Base-by-base conservation (phyloP, 2,888 invertebrate species). In the Idaea aversata region DNA sequence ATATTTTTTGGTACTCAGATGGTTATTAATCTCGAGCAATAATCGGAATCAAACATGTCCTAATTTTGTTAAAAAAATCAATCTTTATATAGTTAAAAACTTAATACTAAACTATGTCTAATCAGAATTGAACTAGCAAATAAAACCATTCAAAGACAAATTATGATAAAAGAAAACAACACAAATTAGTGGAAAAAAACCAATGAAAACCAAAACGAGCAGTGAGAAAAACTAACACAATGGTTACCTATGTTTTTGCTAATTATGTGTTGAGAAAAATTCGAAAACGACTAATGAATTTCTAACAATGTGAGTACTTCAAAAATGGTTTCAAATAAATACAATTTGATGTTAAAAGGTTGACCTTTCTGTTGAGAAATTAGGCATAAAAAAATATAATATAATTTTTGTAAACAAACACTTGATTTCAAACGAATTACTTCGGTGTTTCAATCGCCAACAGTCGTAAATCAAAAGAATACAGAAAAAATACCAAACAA, bases 151-250 rank as follows among this genome's bases (percentile, higher is more conserved):
- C 47, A 6, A 47, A 47, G 7, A 47, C 47, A 47, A 47, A 16
- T 16, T 59, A 59, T 16, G 58, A 59, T 59, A 15, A 15, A 58
- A 15, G 5, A 66, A 67, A 64, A 65, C 34, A 62, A 58, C 62
- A 65, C 57, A 63, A 61, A 64, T 15, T 16, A 60, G 34, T 62
- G 58, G 61, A 64, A 15, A 65, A 61, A 70, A 65, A 63, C 63
- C 67, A 71, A 70, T 68, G 68, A 70, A 73, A 74, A 59, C 65
- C 65, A 65, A 72, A 65, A 75, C 70, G 72, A 72, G 67, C 67
- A 70, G 74, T 75, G 64, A 67, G 63, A 65, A 69, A 63, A 63
- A 70, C 47, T 47, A 7, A 47, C 47, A 47, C 47, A 47, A 47
- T 47, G 47, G 47, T 47, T 47, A 47, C 47, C 47, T 47, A 47